These are phyloP conservation scores for Synergus japonicus DNA, from an alignment of 2,888 invertebrate species.

Conservation along the genomic window DNA sequence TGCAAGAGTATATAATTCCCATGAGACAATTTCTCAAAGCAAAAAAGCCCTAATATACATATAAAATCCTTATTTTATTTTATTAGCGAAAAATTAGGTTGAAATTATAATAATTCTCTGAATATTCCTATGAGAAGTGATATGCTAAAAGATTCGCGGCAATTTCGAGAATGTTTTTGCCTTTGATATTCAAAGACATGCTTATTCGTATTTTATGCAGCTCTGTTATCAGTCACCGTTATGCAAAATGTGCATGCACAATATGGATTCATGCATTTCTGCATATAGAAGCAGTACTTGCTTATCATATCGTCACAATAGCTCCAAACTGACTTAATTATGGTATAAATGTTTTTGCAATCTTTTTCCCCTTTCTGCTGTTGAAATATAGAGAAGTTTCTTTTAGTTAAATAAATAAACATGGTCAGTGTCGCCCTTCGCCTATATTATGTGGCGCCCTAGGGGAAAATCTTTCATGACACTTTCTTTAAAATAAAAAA, in stretches of 20 bases:
- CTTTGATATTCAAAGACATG: constrained; percentile 13
- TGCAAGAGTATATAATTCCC: constrained; percentile 2
- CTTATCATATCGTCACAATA: constrained; percentile 19
- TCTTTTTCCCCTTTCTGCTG: too few species aligned
- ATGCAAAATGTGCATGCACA: constrained; percentile 10
- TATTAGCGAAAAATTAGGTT: neutral
- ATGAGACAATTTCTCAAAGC: neutral
- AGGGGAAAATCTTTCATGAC: too few species aligned
- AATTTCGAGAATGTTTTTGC: constrained; percentile 7
- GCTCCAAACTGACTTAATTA: too few species aligned
- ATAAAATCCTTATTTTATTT: too few species aligned
- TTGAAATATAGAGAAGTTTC: too few species aligned
- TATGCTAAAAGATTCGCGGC: neutral
- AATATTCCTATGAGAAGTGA: neutral
- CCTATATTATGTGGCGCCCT: too few species aligned
- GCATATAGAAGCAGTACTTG: constrained; percentile 23
- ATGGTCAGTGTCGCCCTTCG: too few species aligned
- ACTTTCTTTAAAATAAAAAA: too few species aligned
- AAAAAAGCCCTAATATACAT: neutral
- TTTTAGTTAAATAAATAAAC: too few species aligned
- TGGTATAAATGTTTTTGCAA: too few species aligned
- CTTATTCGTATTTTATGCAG: constrained; percentile 28
- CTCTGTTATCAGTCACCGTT: constrained; percentile 8
- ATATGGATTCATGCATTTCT: constrained; percentile 13
- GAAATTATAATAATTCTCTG: neutral